Evolutionary conservation across 1,140 invertebrate species (phyloP), one percentile per base, ranked within the genome.

Genomic region (Bombus waltoni): DNA sequence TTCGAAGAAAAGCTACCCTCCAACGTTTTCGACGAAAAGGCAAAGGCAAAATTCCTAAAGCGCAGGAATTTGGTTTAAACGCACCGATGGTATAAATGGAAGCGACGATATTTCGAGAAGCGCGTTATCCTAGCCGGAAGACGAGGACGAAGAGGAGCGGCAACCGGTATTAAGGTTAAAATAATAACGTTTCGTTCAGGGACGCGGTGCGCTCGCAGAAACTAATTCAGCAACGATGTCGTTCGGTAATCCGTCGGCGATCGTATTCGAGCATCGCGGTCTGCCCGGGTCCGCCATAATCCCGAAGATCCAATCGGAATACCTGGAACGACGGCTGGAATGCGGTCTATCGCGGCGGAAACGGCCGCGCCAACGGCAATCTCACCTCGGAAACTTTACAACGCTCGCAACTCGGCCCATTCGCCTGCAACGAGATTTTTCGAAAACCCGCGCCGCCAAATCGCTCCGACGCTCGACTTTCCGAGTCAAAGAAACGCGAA

Each of bases 231-330:
- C n/a, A 57, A 59, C 47, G 13, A 72, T 72, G 62, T 71, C 47
- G 66, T 62, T 70, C 22, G 66, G 18, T 80, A 79, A 62, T 85
- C 47, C 32, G 53, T 72, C 47, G 76, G 38, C 65, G 66, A 42
- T 53, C 65, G 75, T 73, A 83, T 81, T 53, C 86, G 71, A 83
- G 65, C 71, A 88, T 65, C 86, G 80, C 53, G 79, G 84, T 90
- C 77, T 89, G 76, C 79, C 44, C 77, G 66, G 53, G 38, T 42
- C 65, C 74, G 65, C 70, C 74, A 72, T 89, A 87, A 89, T 89
- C 57, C 83, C 44, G 28, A 25, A 66, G 70, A 78, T 80, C 65
- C 62, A 72, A 88, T 87, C 80, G 72, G 81, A 81, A 79, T 79
- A 65, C 65, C 62, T 62, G 57, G 32, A 68, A 68, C 18, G 40